Evolutionary conservation across 2,797 vertebrate species (phyloP), one percentile per base, ranked within the genome.

Genomic region (Takifugu ocellatus): DNA sequence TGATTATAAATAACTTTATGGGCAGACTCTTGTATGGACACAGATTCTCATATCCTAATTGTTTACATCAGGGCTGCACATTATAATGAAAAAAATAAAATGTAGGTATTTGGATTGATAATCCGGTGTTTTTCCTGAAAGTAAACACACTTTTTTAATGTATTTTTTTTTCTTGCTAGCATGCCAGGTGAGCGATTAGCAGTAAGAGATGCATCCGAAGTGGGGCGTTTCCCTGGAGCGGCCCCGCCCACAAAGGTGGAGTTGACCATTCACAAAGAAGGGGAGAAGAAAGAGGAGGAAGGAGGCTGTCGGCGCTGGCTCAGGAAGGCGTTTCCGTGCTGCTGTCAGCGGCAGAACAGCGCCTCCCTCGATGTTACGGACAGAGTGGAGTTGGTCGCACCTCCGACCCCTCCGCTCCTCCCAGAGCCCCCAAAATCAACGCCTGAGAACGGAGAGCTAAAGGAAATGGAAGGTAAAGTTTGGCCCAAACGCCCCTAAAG

Each of bases 151-250:
- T 46, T 31, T 56, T 29, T 24, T 51, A 0, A 15, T n/a, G 0
- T 8, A 3, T n/a, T 53, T 9, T 57, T 8, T 2, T n/a, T 53
- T 9, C 56, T 8, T 49, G 58, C 16, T 50, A 93, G 91, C 67
- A 92, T 91, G 87, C 84, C 89, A 60, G 78, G 75, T 25, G 89
- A 90, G 51, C 78, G 88, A 44, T 25, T 77, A 44, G 78, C 76
- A 25, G 72, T 82, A 0, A 81, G 90, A 79, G 64, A 54, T 21
- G 45, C 45, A 1, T 76, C 88, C 0, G 84, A 83, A 5, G 70
- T 91, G 1, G 92, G 92, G 5, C 90, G 92, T 42, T 93, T 90
- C 64, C 84, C 84, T 0, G 81, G 88, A 3, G 78, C 61, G 2
- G 62, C 81, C 21, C 58, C 76, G 0, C 88, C 88, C 61, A 86